These are phyloP conservation scores for Ispidina picta DNA, from an alignment of 2,797 vertebrate genomes.

Conservation along the genomic window DNA sequence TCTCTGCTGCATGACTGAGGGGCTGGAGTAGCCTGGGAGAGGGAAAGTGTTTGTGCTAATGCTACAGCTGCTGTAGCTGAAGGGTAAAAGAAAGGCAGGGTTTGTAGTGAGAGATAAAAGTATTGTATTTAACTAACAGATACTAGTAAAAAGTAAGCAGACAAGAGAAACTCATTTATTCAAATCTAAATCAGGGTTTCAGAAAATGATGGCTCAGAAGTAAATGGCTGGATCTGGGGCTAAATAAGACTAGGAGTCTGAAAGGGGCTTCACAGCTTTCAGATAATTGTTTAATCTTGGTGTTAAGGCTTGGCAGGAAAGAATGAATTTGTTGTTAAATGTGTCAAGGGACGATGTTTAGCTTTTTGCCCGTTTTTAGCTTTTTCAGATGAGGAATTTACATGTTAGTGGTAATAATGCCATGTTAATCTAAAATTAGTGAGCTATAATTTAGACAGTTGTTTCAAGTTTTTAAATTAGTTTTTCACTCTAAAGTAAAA, in stretches of 20 bases:
- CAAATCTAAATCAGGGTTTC: not conserved
- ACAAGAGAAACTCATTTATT: not conserved
- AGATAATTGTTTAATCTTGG: rapidly evolving
- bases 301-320: not conserved
- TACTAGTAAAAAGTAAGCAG: not conserved
- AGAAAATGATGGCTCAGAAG: not conserved
- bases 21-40: not conserved
- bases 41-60: not conserved
- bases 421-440: not conserved
- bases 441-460: not conserved
- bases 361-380: not conserved
- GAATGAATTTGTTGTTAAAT: not conserved
- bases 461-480: not conserved
- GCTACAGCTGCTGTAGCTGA: rapidly evolving
- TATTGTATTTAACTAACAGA: not conserved
- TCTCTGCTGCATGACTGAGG: not conserved
- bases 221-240: not conserved
- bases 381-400: not conserved
- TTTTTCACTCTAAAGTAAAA: not conserved
- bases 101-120: not conserved
- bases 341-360: not conserved
- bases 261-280: not conserved
- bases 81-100: not conserved
- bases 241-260: not conserved
- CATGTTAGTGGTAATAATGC: not conserved